These are phyloP conservation scores for Baryphthengus martii DNA, from an alignment of 2,113 vertebrate species.

Conservation along the genomic window DNA sequence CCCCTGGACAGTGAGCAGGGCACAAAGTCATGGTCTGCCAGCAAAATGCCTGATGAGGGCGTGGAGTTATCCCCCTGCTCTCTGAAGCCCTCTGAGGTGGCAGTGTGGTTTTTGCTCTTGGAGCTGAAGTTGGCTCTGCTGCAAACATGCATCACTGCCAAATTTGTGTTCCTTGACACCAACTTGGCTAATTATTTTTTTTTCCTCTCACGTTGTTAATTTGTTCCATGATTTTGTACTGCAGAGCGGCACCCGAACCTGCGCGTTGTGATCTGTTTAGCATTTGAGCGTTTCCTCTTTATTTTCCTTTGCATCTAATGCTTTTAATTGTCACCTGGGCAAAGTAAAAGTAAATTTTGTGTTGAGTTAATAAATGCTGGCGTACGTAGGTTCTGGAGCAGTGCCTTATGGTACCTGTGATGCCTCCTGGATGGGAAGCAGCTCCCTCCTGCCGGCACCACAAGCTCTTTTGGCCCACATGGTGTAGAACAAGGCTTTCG, in stretches of 20 bases:
- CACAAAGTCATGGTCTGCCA: background rate
- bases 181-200: background rate
- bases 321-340: background rate
- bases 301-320: background rate
- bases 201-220: background rate
- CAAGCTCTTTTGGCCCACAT: background rate
- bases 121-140: background rate
- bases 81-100: background rate
- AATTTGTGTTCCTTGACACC: background rate
- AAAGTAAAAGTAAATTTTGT: background rate
- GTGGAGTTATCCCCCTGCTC: background rate
- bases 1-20: background rate
- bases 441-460: background rate
- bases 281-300: background rate
- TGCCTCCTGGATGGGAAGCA: background rate
- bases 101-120: background rate
- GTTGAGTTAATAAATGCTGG: background rate
- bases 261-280: background rate
- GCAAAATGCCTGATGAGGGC: background rate
- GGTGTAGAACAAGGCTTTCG: background rate
- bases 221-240: background rate
- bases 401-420: background rate
- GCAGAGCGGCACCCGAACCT: background rate
- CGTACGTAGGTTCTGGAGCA: background rate
- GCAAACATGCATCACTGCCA: background rate